Evolutionary conservation across 2,113 vertebrate species (phyloP).

Genomic region (Pantherophis guttatus): DNA sequence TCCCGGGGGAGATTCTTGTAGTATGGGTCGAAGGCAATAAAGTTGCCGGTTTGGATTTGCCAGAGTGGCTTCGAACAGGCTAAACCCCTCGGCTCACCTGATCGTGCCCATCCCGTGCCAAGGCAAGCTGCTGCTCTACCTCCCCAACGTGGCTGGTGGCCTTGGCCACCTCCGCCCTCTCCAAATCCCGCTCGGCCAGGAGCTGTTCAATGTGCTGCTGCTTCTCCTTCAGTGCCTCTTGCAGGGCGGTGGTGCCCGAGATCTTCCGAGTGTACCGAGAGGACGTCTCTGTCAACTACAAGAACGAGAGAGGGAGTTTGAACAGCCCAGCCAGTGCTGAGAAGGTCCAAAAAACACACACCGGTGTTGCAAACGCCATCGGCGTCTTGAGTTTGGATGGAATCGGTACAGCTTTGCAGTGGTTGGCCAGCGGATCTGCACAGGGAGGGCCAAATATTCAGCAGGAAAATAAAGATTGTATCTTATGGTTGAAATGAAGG

Average conservation of each 20-base stretch:
- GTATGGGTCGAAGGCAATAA: neutral
- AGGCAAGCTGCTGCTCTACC: slow-evolving; percentile 86
- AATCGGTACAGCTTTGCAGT: neutral
- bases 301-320: slow-evolving; percentile 39
- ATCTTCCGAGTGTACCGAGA: slow-evolving; percentile 95
- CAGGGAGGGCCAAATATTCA: neutral
- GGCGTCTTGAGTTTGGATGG: neutral
- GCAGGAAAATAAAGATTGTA: neutral
- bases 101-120: slow-evolving; percentile 90
- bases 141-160: slow-evolving; percentile 93
- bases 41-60: neutral
- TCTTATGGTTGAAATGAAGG: neutral
- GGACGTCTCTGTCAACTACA: slow-evolving; percentile 95
- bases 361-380: neutral
- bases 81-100: slow-evolving; percentile 75
- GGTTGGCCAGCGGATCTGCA: neutral
- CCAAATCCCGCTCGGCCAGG: slow-evolving; percentile 92
- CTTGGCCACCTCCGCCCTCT: slow-evolving; percentile 94
- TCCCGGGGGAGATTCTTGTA: neutral
- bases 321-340: slow-evolving; percentile 7
- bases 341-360: neutral
- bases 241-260: slow-evolving; percentile 94
- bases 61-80: neutral
- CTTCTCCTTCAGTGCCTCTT: slow-evolving; percentile 97
- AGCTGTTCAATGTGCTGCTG: slow-evolving; percentile 99